A percentile compares a stretch with the other conserved stretches of the same genome.
Conservation (phyloP, 2,797 vertebrate species). For the Momotus momota region DNA sequence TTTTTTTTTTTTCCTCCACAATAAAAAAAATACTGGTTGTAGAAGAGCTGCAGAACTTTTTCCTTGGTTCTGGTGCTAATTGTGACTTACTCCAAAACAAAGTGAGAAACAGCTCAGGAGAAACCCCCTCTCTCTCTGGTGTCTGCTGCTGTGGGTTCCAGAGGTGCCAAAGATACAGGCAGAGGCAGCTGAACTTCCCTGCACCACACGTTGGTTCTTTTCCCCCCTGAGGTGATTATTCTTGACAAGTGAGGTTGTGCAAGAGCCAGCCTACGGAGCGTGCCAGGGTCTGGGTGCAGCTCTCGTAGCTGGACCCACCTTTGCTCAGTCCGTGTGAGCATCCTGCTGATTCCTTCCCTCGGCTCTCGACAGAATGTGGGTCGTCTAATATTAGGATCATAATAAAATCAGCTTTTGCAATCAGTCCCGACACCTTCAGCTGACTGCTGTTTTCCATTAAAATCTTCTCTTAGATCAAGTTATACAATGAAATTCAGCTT, state of each 20-base stretch:
- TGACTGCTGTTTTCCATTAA: slow-evolving; percentile 47
- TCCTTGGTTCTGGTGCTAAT: background rate
- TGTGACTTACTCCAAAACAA: background rate
- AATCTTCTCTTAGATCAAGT: slow-evolving; percentile 53
- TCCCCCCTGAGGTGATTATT: background rate
- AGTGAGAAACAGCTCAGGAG: background rate
- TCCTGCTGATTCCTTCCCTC: background rate
- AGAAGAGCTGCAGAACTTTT: background rate
- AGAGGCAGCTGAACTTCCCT: background rate
- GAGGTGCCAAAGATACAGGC: fast-evolving
- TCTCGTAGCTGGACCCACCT: background rate
- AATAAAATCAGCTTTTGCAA: slow-evolving; percentile 30
- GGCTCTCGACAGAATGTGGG: background rate
- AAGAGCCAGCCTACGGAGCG: background rate
- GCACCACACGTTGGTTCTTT: fast-evolving
- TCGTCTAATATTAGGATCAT: background rate
- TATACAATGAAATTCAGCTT: slow-evolving; percentile 16
- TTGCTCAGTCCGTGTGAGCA: background rate
- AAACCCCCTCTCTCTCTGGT: background rate
- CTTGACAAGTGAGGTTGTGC: background rate
- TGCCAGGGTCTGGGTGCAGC: background rate
- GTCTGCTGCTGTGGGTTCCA: background rate
- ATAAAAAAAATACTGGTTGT: fast-evolving
- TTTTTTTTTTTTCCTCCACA: too few species aligned
- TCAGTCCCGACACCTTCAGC: background rate